Evolutionary conservation across 1,140 invertebrate genomes (phyloP), one percentile per base, ranked within the genome.

Genomic region (Pseudobourletiella spinata): DNA sequence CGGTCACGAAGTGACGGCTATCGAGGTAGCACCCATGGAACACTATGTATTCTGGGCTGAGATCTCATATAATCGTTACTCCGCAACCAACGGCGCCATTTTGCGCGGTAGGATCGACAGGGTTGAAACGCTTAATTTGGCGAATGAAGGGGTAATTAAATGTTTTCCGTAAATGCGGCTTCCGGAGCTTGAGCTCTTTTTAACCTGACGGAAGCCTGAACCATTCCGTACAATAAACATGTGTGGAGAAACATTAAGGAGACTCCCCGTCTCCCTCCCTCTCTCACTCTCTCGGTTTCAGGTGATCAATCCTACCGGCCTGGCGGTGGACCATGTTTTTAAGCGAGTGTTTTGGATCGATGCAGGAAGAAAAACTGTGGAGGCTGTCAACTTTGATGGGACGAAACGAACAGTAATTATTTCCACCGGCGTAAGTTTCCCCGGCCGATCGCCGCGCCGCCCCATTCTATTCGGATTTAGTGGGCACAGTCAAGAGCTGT

Each of bases 341-440:
- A 50, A 60, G 35, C 16, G 59, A 39, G 48, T 60, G 18, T 28
- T 35, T 20, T 60, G 59, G 59, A 28, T 46, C 2, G 59, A 60
- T 24, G 15, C 20, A 8, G 48, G 3, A 1, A 52, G 26, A 15
- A 20, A 26, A 8, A 29, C 6, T 1, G 42, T 60, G 15, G 48
- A 60, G 28, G 59, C 32, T 24, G 48, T 60, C 29, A 52, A 60
- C 29, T 60, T 60, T 60, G 59, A 60, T 25, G 59, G 59, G 29
- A 52, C 16, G 26, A 35, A 54, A 28, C 22, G 59, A 26, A 15
- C n/a, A 20, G 29, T 42, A 3, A 60, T 60, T 24, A 60, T 60
- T 39, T 22, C 59, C 3, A 28, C 46, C 14, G 32, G 3, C 2
- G 57, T 59, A 59, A 48, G 4, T 15, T 48, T 48, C n/a, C n/a